These are phyloP conservation scores for Rhopalosiphum maidis DNA, from an alignment of 1,140 invertebrate genomes.

Conservation along the genomic window DNA sequence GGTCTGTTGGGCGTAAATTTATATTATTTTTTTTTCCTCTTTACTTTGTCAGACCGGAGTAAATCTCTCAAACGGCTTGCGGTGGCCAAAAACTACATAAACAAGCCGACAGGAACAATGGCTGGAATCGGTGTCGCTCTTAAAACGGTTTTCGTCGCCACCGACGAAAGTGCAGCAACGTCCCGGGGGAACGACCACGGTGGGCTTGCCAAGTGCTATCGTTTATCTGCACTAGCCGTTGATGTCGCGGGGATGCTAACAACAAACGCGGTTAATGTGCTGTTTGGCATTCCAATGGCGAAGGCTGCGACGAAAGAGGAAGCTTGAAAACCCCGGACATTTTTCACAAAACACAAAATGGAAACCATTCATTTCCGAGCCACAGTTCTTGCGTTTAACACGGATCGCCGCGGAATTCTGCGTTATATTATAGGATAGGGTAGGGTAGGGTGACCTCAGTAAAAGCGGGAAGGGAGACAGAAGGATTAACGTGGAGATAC, in stretches of 20 bases:
- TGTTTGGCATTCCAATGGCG: constrained; percentile 12
- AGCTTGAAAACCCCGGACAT: not conserved
- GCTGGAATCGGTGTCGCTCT: not conserved
- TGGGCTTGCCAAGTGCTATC: not conserved
- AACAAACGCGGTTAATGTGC: constrained; percentile 26
- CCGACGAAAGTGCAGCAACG: not conserved
- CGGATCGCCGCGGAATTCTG: not conserved
- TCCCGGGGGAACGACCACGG: not conserved
- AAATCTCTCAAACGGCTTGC: not conserved
- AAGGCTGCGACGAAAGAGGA: not conserved
- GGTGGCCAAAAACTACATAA: not conserved
- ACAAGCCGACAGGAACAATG: not conserved
- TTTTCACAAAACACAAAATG: not conserved
- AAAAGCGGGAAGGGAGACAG: not conserved
- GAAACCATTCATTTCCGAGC: constrained; percentile 19
- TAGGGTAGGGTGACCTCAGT: not conserved
- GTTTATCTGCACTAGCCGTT: not conserved
- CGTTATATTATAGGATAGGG: not conserved
- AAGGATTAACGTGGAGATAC: not conserved
- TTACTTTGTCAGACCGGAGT: not conserved
- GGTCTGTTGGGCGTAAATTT: not conserved
- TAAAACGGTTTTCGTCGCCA: constrained; percentile 20
- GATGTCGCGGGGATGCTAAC: not conserved
- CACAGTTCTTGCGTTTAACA: not conserved
- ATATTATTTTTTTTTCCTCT: not conserved